Evolutionary conservation across 1,140 invertebrate genomes (phyloP).

Genomic region (Oreohelix idahoensis): DNA sequence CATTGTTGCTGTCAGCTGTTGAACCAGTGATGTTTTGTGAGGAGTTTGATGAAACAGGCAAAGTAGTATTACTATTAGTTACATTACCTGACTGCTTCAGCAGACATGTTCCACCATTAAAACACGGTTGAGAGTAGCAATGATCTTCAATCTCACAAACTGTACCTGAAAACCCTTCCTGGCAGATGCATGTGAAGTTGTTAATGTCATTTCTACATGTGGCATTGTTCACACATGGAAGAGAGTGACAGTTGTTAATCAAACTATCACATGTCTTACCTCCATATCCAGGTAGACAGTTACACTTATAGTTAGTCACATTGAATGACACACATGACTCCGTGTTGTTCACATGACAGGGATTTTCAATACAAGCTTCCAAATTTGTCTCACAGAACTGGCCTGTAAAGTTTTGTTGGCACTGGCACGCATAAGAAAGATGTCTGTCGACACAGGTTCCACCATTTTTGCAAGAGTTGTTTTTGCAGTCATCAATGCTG

Average conservation of each 20-base stretch:
- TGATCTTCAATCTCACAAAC: slow-evolving; percentile 48
- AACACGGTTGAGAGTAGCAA: neutral
- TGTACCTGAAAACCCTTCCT: slow-evolving; percentile 51
- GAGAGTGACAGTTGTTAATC: slow-evolving; percentile 69
- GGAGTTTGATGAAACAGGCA: too few relatives aligned
- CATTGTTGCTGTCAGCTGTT: too few relatives aligned
- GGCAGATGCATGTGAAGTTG: slow-evolving; percentile 60
- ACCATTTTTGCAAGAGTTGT: slow-evolving; percentile 55
- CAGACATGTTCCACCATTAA: too few relatives aligned
- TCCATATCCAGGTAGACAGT: slow-evolving; percentile 53
- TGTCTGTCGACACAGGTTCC: slow-evolving; percentile 59
- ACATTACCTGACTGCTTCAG: too few relatives aligned
- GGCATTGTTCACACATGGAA: slow-evolving; percentile 64
- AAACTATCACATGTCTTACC: slow-evolving; percentile 71
- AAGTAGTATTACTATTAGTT: too few relatives aligned
- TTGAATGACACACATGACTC: slow-evolving; percentile 45
- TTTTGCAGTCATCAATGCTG: slow-evolving; percentile 50
- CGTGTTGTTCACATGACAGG: slow-evolving; percentile 49
- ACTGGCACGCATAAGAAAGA: slow-evolving; percentile 59
- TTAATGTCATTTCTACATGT: slow-evolving; percentile 70
- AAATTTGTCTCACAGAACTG: slow-evolving; percentile 54
- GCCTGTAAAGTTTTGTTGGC: slow-evolving; percentile 61
- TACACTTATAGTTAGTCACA: slow-evolving; percentile 45
- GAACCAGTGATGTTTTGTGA: too few relatives aligned
- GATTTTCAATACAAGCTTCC: slow-evolving; percentile 42